Base-by-base conservation (phyloP, 2,113 vertebrate species). In the Hemibagrus wyckioides region DNA sequence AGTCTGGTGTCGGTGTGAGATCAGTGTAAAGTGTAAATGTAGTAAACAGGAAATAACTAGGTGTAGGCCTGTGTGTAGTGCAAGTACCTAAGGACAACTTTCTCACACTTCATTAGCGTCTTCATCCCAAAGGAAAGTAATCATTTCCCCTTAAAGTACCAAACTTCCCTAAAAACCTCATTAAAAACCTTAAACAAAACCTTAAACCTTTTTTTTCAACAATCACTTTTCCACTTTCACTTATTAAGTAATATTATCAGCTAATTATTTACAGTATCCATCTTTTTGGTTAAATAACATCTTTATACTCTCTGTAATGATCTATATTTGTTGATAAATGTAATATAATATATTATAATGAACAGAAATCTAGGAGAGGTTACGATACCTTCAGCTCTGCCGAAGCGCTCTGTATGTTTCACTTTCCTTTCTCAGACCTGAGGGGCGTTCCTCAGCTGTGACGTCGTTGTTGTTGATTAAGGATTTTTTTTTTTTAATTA, bases 401-500 rank as follows among this genome's bases (percentile, higher is more conserved):
- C 33, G 48, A 4, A 33, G 23, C 50, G 30, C 30, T 23, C 21
- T 9, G 6, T 65, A 1, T 0, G 0, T 84, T 71, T 73, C 65
- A 54, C 82, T 84, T 84, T 84, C 82, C 19, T 56, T 84, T 84
- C 82, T 17, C 61, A 21, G 14, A 25, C 50, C 19, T 3, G 3
- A 33, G 4, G 82, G 59, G 61, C 41, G 82, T 19, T 13, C 14
- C 41, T 1, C 28, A 44, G 14, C 48, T 50, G 28, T 83, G 82
- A 83, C 82, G 82, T 67, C 61, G 36, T 17, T 57, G 0, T 7
- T 15, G 14, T 36, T 39, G 33, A 8, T 54, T 33, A 30, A 1
- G 21, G 11, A n/a, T n/a, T n/a, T n/a, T n/a, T 36, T 30, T 30
- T 69, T 69, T 7, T 69, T 21, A 0, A 73, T 25, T 14, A 48